Conservation (phyloP, 2,113 vertebrate species). For the Alligator sinensis region DNA sequence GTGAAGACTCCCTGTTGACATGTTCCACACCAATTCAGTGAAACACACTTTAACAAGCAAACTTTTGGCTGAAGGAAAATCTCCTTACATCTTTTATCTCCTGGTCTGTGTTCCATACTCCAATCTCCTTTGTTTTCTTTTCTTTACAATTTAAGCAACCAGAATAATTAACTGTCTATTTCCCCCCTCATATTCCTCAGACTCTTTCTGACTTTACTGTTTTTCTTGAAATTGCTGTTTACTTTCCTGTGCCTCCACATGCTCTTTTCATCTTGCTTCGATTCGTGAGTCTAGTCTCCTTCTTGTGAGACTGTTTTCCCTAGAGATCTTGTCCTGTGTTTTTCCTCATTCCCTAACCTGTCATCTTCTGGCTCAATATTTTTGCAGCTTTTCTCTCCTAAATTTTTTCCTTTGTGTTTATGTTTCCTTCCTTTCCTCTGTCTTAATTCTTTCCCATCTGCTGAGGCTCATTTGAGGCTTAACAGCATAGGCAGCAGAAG, state of each 20-base stretch:
- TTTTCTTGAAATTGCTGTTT: constrained; percentile 46
- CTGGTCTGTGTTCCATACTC: background rate
- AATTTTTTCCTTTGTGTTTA: background rate
- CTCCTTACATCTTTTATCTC: background rate
- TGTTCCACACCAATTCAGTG: rapidly evolving
- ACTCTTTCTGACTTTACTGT: constrained; percentile 12
- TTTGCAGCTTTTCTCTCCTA: constrained; percentile 23
- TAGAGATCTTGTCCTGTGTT: constrained; percentile 20
- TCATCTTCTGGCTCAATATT: background rate
- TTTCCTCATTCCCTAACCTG: constrained; percentile 13
- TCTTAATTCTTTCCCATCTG: background rate
- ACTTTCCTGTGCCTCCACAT: constrained; percentile 21
- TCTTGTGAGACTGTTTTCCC: constrained; percentile 17
- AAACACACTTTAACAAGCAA: rapidly evolving
- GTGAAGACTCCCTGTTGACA: rapidly evolving
- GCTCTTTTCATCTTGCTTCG: constrained; percentile 33
- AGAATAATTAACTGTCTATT: background rate
- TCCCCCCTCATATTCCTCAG: background rate
- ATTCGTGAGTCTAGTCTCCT: background rate
- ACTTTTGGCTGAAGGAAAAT: background rate
- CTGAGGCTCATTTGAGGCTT: no score
- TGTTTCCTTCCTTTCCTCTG: background rate
- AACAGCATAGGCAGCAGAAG: no score
- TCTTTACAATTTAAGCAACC: background rate
- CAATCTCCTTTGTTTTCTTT: background rate